phyloP scores from a whole-genome alignment of 2,113 vertebrate genomes.

The Craseonycteris thonglongyai region DNA sequence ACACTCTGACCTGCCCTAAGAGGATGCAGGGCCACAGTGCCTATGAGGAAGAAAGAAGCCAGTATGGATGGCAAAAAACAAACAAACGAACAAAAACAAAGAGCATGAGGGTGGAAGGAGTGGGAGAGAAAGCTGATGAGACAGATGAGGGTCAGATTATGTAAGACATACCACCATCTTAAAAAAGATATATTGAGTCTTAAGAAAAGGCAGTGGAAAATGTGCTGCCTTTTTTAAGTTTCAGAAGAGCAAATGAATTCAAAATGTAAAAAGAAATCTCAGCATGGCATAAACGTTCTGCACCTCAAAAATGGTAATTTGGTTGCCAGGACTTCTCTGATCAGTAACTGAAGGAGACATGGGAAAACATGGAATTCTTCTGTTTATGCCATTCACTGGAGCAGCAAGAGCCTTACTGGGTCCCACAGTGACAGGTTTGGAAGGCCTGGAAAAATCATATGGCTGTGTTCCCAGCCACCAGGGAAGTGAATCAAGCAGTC shows the following conservation, averaged over 20 bases:
- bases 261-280: background rate
- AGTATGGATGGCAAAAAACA: background rate
- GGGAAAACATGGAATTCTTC: background rate
- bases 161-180: background rate
- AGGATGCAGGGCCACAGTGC: rapidly evolving
- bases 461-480: background rate
- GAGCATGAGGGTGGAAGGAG: too few relatives aligned
- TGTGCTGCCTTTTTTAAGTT: background rate
- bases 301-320: background rate
- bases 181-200: background rate
- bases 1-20: background rate
- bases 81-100: too few relatives aligned
- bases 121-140: background rate
- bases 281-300: background rate
- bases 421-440: background rate
- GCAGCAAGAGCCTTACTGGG: background rate
- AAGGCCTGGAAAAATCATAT: background rate
- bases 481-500: background rate
- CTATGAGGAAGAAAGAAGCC: background rate
- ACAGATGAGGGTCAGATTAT: background rate
- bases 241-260: conserved; percentile 3
- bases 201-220: background rate
- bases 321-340: background rate
- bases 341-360: background rate
- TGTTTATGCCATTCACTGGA: background rate